Evolutionary conservation across 2,113 vertebrate genomes (phyloP), one percentile per base, ranked within the genome.

Genomic region (Gallinago paraguaiae): DNA sequence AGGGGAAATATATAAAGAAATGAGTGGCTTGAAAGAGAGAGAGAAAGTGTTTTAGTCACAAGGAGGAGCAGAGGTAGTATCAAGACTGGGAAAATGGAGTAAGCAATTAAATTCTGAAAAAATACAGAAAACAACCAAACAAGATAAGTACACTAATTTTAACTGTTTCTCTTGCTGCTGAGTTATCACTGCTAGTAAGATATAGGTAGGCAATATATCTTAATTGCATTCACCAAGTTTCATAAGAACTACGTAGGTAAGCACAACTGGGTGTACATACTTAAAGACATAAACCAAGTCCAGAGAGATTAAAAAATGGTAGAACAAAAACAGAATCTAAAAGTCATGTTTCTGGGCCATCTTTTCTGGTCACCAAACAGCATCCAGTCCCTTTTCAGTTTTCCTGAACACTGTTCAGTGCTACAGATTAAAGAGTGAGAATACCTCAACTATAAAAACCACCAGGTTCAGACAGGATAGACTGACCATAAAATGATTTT

Each of bases 1-100:
- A 92, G 72, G 65, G 80, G 88, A 96, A 94, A 95, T 77, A 77
- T 64, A 78, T 71, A 80, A 89, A 97, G 56, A 43, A 94, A 35
- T 33, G n/a, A 93, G 54, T 61, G 69, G 24, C 54, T 96, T 6
- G 8, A 87, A 88, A 85, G 27, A 86, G 48, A 92, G 43, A 89
- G 86, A 64, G 50, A 64, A 88, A 68, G 31, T 5, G 1, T 74
- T 94, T 69, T 84, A 82, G 64, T 41, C 74, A 78, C 79, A 76
- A 96, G 83, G 50, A 95, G 56, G 33, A 84, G 14, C 60, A 80
- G 82, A 91, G 82, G 80, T 25, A 92, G 41, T 61, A 91, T 88
- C 60, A 84, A 72, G 70, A 80, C 45, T 45, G 28, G 51, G 46
- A 70, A 93, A 84, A 48, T 25, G n/a, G 69, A 87, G 28, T 31